phyloP scores from a whole-genome alignment of 1,140 invertebrate genomes.

The Globodera rostochiensis region DNA sequence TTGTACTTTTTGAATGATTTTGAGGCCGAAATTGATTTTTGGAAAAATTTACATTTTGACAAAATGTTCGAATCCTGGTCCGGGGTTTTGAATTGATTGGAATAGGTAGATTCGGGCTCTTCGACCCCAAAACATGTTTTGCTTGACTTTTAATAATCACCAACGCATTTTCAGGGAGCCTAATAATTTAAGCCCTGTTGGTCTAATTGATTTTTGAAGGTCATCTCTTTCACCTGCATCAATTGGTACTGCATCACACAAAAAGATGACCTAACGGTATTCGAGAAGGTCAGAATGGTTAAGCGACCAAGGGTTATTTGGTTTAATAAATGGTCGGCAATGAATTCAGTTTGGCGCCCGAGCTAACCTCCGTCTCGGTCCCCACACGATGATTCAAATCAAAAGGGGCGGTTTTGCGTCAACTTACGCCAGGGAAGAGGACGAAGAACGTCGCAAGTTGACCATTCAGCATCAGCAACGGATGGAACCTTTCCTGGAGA shows the following conservation, averaged over 20 bases:
- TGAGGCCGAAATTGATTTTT: too few relatives aligned
- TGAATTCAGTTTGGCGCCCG: constrained; percentile 49
- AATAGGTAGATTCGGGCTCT: too few relatives aligned
- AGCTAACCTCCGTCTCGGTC: constrained; percentile 56
- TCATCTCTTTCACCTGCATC: constrained; percentile 58
- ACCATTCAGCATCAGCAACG: constrained; percentile 8
- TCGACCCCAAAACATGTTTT: too few relatives aligned
- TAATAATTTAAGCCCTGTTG: not conserved
- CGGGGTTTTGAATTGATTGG: too few relatives aligned
- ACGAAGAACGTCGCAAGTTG: constrained; percentile 26
- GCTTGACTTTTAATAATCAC: too few relatives aligned
- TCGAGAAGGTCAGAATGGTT: constrained; percentile 52
- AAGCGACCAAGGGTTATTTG: not conserved
- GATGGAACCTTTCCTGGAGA: not conserved
- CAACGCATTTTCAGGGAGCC: not conserved
- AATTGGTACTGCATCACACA: constrained; percentile 62
- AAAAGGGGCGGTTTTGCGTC: constrained; percentile 56
- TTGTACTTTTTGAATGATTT: too few relatives aligned
- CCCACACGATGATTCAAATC: constrained; percentile 52
- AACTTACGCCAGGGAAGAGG: constrained; percentile 52
- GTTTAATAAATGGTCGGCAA: not conserved
- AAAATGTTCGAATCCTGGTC: too few relatives aligned
- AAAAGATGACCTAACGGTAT: constrained; percentile 60
- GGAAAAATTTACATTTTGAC: too few relatives aligned
- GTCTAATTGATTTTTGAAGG: not conserved